Conservation (phyloP, 2,113 vertebrate species). For the Mustela nigripes region DNA sequence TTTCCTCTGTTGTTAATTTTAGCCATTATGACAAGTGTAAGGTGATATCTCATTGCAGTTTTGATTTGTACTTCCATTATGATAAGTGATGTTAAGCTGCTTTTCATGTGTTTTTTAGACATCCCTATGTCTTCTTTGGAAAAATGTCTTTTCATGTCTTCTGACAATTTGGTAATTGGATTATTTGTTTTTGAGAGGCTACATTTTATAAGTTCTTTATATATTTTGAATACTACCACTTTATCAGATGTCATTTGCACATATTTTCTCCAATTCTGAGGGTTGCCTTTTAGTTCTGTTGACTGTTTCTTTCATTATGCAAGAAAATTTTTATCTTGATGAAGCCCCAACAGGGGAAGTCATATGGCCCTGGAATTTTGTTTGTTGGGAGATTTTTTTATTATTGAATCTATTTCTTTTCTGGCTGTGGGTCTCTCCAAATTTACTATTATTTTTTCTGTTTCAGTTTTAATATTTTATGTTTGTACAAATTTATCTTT, state of each 20-base stretch:
- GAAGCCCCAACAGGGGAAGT: not conserved
- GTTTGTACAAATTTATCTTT: not conserved
- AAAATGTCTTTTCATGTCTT: not conserved
- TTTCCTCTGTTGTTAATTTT: not conserved
- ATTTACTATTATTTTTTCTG: not conserved
- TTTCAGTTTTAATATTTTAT: not conserved
- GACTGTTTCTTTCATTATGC: not conserved
- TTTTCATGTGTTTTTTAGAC: not conserved
- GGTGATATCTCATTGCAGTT: not conserved
- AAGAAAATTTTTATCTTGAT: not conserved
- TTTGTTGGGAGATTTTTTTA: not conserved
- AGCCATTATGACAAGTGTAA: not conserved
- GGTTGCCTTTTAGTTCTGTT: not conserved
- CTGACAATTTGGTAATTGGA: not conserved
- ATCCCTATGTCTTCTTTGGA: not conserved
- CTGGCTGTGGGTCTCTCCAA: not conserved
- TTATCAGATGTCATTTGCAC: not conserved
- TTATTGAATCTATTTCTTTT: not conserved
- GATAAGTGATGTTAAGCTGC: not conserved
- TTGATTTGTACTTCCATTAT: not conserved
- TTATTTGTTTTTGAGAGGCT: not conserved
- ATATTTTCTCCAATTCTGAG: not conserved
- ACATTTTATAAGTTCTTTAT: not conserved
- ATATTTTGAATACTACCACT: not conserved
- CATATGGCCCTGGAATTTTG: not conserved